Evolutionary conservation across 2,113 vertebrate genomes (phyloP).

Genomic region (Rattus norvegicus): DNA sequence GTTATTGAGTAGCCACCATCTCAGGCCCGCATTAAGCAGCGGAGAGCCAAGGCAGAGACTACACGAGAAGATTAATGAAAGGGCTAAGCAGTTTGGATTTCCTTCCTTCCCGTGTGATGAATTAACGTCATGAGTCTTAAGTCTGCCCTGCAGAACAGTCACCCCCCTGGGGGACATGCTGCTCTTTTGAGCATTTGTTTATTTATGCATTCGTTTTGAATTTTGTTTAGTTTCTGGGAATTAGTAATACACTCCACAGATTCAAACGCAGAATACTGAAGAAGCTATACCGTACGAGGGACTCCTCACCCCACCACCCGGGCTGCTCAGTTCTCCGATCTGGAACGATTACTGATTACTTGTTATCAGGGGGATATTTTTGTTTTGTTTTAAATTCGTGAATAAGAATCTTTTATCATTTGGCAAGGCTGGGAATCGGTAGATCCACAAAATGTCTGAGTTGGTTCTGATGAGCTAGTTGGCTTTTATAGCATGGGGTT

Average conservation of each 20-base stretch:
- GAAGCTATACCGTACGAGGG: not conserved
- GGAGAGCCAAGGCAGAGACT: not conserved
- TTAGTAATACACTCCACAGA: constrained; percentile 19
- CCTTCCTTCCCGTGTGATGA: constrained; percentile 37
- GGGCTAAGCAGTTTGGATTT: constrained; percentile 31
- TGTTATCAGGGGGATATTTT: not conserved
- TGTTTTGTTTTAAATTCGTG: not conserved
- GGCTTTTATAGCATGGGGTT: not conserved
- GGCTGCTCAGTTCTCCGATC: not conserved
- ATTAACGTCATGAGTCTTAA: constrained; percentile 49
- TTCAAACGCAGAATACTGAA: not conserved
- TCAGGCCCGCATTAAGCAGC: not conserved
- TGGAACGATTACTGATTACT: not conserved
- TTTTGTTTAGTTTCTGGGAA: constrained; percentile 38
- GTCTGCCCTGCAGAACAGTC: not conserved
- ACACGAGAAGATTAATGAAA: not conserved
- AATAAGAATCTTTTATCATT: not conserved
- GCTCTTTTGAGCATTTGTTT: constrained; percentile 49
- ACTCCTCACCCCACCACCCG: not conserved
- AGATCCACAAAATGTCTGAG: not conserved
- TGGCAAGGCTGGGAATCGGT: not conserved
- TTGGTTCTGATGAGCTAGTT: not conserved
- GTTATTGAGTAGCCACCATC: not conserved
- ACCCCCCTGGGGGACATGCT: not conserved
- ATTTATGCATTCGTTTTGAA: constrained; percentile 40